Base-by-base conservation (phyloP, 2,888 invertebrate species). In the Papilio elwesi region DNA sequence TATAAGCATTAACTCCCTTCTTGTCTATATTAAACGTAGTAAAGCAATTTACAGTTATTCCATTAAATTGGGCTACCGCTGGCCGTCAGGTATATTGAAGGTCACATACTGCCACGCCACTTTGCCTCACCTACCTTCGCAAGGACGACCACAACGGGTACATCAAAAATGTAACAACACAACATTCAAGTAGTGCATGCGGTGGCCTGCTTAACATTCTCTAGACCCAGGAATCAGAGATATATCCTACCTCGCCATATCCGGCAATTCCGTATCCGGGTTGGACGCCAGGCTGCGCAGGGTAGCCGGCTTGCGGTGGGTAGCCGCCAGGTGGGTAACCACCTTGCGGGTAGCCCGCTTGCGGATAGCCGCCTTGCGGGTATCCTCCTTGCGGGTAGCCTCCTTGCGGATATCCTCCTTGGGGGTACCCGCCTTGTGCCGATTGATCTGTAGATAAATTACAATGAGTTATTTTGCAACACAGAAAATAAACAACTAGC, bases 171-270 rank as follows among this genome's bases (percentile, higher is more conserved):
- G 43, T 43, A 5, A 43, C 6, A 43, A 43, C 6, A 43, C 43
- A 43, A 43, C 43, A 43, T 43, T 43, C 43, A 43, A 43, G 7
- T 43, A n/a, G n/a, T 43, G 43, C 7, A 6, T 43, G 43, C 7
- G 43, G 5, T 43, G 5, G 5, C 5, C 7, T 43, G 7, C 7
- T 43, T 43, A 6, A 43, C 43, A 43, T 43, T 43, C 5, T 7
- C 49, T 15, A 62, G 52, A 64, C 47, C 43, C 12, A 38, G 11
- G 9, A 53, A 26, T 57, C 49, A 66, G 12, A 64, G 13, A n/a
- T 52, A 15, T n/a, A 76, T n/a, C 87, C 83, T 77, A 92, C 92
- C 78, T 91, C 91, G 38, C 90, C 92, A 85, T 87, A 90, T 72
- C 85, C 88, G 3, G 85, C 83, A 0, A 82, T 87, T 48, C 86